phyloP scores from a whole-genome alignment of 2,888 invertebrate species.

The Macrosiphum euphorbiae region DNA sequence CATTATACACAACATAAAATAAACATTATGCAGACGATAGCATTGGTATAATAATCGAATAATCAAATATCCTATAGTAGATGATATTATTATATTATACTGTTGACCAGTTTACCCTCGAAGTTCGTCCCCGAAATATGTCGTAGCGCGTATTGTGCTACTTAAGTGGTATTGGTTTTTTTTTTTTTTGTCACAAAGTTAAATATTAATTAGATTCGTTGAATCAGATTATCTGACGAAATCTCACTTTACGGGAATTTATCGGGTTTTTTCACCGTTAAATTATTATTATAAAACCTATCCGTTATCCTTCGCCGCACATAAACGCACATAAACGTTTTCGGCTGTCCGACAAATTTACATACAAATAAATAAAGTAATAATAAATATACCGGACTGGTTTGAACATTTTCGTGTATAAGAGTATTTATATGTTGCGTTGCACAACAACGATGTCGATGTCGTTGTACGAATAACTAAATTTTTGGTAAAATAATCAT shows the following conservation, averaged over 20 bases:
- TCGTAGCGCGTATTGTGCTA: background rate
- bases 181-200: background rate
- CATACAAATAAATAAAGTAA: constrained; percentile 17
- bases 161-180: background rate
- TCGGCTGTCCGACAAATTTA: background rate
- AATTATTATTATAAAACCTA: background rate
- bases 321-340: constrained; percentile 9
- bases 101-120: background rate
- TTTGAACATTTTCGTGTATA: background rate
- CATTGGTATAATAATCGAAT: background rate
- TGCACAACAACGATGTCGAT: background rate
- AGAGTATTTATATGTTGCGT: constrained; percentile 3
- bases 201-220: background rate
- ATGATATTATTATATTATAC: background rate
- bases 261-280: constrained; percentile 2
- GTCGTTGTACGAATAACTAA: background rate
- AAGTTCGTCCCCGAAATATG: background rate
- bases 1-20: background rate
- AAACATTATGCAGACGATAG: background rate
- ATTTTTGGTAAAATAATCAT: background rate
- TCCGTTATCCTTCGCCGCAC: background rate
- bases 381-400: constrained; percentile 2
- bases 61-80: background rate
- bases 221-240: background rate
- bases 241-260: background rate